Percentiles rank a stretch among this genome's conserved stretches.
phyloP scores from a whole-genome alignment of 2,113 vertebrate genomes.

The Rostratula benghalensis region DNA sequence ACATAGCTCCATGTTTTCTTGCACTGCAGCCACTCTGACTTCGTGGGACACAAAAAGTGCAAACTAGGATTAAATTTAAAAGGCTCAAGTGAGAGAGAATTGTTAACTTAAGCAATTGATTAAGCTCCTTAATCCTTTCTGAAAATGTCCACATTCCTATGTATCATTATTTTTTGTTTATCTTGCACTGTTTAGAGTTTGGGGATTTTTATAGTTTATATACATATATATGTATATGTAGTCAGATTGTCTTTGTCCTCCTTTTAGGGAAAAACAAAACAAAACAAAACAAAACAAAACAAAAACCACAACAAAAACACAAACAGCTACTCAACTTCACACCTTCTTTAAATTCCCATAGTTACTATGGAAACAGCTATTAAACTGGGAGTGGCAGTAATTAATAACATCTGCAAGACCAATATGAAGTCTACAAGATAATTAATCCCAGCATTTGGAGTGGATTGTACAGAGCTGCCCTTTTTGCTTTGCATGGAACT shows the following conservation, averaged over 20 bases:
- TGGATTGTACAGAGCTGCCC: neutral
- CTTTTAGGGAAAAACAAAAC: neutral
- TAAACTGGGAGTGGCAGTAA: conserved; percentile 43
- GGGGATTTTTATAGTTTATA: neutral
- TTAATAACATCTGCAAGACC: conserved; percentile 58
- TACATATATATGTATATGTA: neutral
- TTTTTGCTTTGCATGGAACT: neutral
- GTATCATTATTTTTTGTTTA: neutral
- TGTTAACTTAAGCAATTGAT: neutral
- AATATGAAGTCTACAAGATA: conserved; percentile 18
- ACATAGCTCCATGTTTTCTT: neutral
- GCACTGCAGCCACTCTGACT: neutral
- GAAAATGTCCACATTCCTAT: neutral
- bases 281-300: neutral
- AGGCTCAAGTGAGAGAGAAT: neutral
- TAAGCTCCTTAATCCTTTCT: neutral
- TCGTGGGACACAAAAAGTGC: neutral
- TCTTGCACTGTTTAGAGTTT: neutral
- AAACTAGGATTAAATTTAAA: neutral
- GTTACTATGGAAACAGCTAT: conserved; percentile 55
- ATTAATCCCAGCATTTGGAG: conserved; percentile 34
- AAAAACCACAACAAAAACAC: neutral
- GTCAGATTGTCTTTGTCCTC: neutral
- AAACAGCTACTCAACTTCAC: neutral
- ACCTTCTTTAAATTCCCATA: neutral